Evolutionary conservation across 2,113 vertebrate genomes (phyloP).

Genomic region (Phycodurus eques): DNA sequence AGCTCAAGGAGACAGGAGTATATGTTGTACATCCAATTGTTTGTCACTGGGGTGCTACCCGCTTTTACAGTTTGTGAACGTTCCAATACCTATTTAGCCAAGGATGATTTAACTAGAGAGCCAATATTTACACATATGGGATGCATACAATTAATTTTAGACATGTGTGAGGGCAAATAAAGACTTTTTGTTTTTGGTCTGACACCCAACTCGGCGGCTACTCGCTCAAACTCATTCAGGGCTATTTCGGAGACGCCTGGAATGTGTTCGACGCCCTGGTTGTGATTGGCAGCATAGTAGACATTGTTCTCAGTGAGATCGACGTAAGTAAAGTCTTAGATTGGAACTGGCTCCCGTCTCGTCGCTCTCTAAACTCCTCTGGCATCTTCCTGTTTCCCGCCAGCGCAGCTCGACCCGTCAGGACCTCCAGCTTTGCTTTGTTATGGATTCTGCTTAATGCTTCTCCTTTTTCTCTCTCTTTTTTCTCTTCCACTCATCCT

Average conservation of each 20-base stretch:
- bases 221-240: constrained; percentile 82
- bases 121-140: not conserved
- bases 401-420: constrained; percentile 20
- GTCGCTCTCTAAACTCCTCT: constrained; percentile 20
- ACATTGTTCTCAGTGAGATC: constrained; percentile 98
- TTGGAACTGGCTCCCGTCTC: constrained; percentile 29
- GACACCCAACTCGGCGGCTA: constrained; percentile 18
- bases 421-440: constrained; percentile 24
- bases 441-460: constrained; percentile 24
- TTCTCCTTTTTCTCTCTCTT: constrained; percentile 51
- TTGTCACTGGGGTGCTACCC: too few relatives aligned
- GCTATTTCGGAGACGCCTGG: constrained; percentile 98
- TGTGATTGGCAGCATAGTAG: constrained; percentile 99
- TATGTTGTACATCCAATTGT: not conserved
- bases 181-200: constrained; percentile 25
- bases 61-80: too few relatives aligned
- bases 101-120: not conserved
- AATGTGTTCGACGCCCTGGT: constrained; percentile 99
- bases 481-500: constrained; percentile 34
- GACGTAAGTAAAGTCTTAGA: constrained; percentile 87
- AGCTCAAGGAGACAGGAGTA: constrained; percentile 22
- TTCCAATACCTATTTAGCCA: too few relatives aligned
- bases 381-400: constrained; percentile 17
- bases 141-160: not conserved
- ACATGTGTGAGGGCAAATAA: constrained; percentile 11